Base-by-base conservation (phyloP, 2,113 vertebrate species). In the Centropus unirufus region DNA sequence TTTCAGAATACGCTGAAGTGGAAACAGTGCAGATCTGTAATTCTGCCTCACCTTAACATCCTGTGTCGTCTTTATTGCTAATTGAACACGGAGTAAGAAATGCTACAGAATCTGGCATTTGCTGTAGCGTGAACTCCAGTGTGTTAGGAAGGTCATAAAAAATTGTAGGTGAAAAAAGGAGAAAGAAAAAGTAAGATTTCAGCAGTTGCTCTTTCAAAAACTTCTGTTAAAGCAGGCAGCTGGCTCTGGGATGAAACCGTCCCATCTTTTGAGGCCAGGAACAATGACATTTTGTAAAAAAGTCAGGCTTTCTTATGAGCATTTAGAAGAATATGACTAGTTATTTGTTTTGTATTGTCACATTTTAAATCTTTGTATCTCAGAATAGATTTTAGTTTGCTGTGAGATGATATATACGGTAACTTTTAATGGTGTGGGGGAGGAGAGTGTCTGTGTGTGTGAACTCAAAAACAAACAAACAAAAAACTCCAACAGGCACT, bases 121-220 rank as follows among this genome's bases (percentile, higher is more conserved):
- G 70, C 69, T 93, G 89, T 93, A 90, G 83, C 52, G 32, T 20
- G 26, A 86, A 34, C 79, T 89, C 5, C 57, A 59, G 26, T 0
- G 0, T 80, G 22, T 85, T 80, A 77, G 49, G 88, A 88, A 66
- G 59, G 82, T 90, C 67, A 54, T 23, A 32, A 40, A 77, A 72
- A 52, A 46, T 9, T 3, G 15, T 27, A 83, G 34, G 29, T 77
- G 26, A 63, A 66, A 74, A 46, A 74, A 84, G 89, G 59, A 83
- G 69, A 90, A 95, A 80, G 52, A 59, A 73, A 90, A 93, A 74
- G 55, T 83, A 81, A 74, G 29, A 77, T 89, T 83, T 89, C 32
- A 27, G 9, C 59, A 61, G 52, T 12, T 85, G 19, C 66, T 75
- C 61, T 84, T 83, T 81, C 26, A 68, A n/a, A 63, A 15, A 2